Conservation (phyloP, 2,113 vertebrate species). For the Chroicocephalus ridibundus region DNA sequence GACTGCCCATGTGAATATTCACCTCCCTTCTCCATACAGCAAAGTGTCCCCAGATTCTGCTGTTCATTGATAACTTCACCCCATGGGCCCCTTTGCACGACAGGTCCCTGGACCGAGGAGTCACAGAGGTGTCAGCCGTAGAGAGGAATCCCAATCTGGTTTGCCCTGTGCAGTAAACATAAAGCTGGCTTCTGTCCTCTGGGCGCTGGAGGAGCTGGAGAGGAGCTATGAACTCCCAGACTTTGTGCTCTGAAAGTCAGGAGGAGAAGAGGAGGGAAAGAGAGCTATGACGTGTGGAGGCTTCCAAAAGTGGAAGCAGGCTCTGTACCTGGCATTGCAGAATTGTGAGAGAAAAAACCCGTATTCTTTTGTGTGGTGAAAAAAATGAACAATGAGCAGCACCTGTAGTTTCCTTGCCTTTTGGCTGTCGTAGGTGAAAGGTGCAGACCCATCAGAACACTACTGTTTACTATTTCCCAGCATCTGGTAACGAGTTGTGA, state of each 20-base stretch:
- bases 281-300: rapidly evolving
- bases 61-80: background rate
- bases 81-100: background rate
- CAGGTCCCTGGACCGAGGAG: rapidly evolving
- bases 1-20: background rate
- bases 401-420: background rate
- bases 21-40: background rate
- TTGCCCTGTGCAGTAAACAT: background rate
- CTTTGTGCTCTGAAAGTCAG: background rate
- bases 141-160: background rate
- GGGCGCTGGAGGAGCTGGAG: background rate
- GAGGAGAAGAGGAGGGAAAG: background rate
- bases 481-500: background rate
- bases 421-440: background rate
- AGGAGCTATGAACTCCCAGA: background rate
- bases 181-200: background rate
- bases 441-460: background rate
- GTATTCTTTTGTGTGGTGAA: background rate
- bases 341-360: background rate
- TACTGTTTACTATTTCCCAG: background rate
- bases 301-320: background rate
- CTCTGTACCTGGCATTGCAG: background rate
- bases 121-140: background rate
- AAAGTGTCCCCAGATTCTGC: background rate
- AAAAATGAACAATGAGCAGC: background rate